A percentile compares a stretch with the other conserved stretches of the same genome.
These are phyloP conservation scores for Iphiclides podalirius DNA, from an alignment of 2,888 invertebrate genomes.

Conservation along the genomic window DNA sequence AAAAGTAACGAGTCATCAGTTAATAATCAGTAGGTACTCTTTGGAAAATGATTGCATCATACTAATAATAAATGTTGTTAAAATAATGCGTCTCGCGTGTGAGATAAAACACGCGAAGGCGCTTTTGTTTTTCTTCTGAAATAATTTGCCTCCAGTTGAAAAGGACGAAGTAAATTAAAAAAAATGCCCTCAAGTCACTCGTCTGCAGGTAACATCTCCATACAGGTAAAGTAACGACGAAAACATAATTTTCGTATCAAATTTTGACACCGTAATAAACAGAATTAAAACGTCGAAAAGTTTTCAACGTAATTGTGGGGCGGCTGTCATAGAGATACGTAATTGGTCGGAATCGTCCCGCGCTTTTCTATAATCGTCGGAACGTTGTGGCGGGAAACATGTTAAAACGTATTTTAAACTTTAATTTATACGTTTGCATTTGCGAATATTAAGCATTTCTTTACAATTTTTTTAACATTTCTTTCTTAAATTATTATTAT, in stretches of 20 bases:
- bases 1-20: too few species aligned
- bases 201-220: conserved; percentile 11
- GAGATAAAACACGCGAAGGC: too few species aligned
- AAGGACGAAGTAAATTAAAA: not conserved
- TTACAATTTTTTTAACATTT: too few species aligned
- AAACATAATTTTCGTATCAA: conserved; percentile 15
- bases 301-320: conserved; percentile 12
- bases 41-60: too few species aligned
- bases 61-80: too few species aligned
- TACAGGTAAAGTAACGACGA: not conserved
- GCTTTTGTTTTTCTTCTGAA: not conserved
- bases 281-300: conserved; percentile 13
- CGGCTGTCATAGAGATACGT: conserved; percentile 13
- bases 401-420: not conserved
- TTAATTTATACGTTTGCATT: not conserved
- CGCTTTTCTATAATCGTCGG: conserved; percentile 5
- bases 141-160: not conserved
- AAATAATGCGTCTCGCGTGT: too few species aligned
- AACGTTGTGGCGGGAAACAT: not conserved
- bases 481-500: too few species aligned
- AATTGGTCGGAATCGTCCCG: conserved; percentile 5
- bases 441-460: too few species aligned
- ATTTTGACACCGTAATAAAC: conserved; percentile 14
- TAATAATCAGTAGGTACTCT: too few species aligned
- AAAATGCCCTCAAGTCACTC: not conserved